A percentile compares a stretch with the other conserved stretches of the same genome.
Conservation (phyloP, 2,113 vertebrate species). For the Gyps fulvus region DNA sequence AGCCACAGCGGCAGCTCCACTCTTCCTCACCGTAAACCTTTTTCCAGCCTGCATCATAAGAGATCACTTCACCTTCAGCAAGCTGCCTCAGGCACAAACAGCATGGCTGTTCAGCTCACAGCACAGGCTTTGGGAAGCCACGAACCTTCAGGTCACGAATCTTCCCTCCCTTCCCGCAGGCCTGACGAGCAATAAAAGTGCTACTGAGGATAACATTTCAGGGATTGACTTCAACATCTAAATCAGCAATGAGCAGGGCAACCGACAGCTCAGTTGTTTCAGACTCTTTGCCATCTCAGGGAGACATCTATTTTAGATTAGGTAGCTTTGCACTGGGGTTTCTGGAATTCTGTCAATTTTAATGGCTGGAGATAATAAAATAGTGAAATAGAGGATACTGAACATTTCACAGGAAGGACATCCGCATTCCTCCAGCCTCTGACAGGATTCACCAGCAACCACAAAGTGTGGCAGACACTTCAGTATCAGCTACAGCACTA, state of each 20-base stretch:
- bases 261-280: not conserved
- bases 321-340: not conserved
- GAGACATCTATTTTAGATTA: not conserved
- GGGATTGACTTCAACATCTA: not conserved
- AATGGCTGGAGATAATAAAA: not conserved
- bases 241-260: not conserved
- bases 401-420: not conserved
- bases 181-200: not conserved
- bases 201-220: not conserved
- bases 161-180: not conserved
- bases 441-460: not conserved
- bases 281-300: not conserved
- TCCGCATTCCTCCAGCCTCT: not conserved
- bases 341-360: not conserved
- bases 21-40: not conserved
- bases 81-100: not conserved
- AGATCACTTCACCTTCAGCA: not conserved
- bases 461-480: accelerated
- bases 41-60: not conserved
- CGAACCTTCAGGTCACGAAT: not conserved
- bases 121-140: not conserved
- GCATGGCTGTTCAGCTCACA: not conserved
- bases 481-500: not conserved
- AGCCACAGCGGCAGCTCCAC: not conserved
- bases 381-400: not conserved